Base-by-base conservation (phyloP, 2,888 invertebrate genomes). In the Pseudanteris insignis region DNA sequence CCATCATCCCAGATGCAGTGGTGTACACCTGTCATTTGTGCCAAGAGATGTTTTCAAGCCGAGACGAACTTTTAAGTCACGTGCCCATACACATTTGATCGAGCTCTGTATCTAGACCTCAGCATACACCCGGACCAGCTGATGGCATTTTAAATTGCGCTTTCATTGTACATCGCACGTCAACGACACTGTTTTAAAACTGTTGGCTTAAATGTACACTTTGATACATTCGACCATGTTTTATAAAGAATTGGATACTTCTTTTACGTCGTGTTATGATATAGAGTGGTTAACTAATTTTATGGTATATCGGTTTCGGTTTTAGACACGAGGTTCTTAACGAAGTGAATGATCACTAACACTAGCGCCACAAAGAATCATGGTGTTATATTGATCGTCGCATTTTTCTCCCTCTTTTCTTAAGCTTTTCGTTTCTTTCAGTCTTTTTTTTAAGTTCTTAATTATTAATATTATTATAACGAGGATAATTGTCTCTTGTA, bases 21-120 rank as follows among this genome's bases (percentile, higher is more conserved):
- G 87, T 87, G 30, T 90, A 86, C 80, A 88, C 87, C 67, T 92
- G 92, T 75, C 91, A 91, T 78, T 91, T 92, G 89, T 92, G 92
- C 77, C 85, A 88, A 46, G 85, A 87, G 36, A 86, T 88, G 67
- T 92, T 92, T 79, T 82, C 86, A 6, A 88, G 88, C 63, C 86
- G 90, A 40, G 87, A 89, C 40, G 89, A 90, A 65, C 79, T 89
- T 30, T 81, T 92, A 62, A 83, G 89, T 47, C 92, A 92, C 80
- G 91, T 92, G 70, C 90, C 90, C 48, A 86, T 91, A 75, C 92
- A 92, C 78, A 92, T 92, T 81, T 89, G 88, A 88, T 54, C 50
- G 21, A 4, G 7, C 21, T 21, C 7, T n/a, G n/a, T n/a, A n/a
- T n/a, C n/a, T n/a, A n/a, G 10, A 1, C n/a, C n/a, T n/a, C n/a